Percentiles rank a stretch among this genome's conserved stretches.
Conservation (phyloP, 2,797 vertebrate genomes). For the Hippoglossus hippoglossus region DNA sequence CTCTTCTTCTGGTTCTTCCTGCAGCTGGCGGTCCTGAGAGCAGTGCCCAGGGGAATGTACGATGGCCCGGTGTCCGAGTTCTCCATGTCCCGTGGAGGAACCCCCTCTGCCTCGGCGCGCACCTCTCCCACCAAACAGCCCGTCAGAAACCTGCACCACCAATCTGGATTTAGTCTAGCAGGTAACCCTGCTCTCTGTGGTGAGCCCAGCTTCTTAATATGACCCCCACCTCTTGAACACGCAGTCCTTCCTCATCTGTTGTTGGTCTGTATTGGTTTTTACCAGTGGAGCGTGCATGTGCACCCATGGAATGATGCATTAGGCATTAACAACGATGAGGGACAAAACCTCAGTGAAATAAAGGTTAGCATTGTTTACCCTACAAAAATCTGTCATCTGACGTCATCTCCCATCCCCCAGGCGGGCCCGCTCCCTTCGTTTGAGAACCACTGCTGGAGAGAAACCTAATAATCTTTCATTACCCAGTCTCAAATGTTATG, state of each 20-base stretch:
- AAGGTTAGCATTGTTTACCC: not conserved
- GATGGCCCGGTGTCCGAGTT: slow-evolving; percentile 96
- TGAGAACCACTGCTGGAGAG: not conserved
- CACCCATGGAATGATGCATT: not conserved
- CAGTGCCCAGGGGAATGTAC: slow-evolving; percentile 96
- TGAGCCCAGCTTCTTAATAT: slow-evolving; percentile 65
- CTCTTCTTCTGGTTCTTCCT: not conserved
- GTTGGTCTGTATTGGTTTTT: slow-evolving; percentile 2
- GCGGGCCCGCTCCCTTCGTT: not conserved
- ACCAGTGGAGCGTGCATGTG: slow-evolving; percentile 25
- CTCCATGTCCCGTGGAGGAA: slow-evolving; percentile 93
- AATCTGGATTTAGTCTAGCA: slow-evolving; percentile 95
- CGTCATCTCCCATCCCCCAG: not conserved
- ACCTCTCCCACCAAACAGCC: slow-evolving; percentile 95
- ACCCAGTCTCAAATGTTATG: slow-evolving; percentile 20
- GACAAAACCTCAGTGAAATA: not conserved
- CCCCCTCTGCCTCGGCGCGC: slow-evolving; percentile 91
- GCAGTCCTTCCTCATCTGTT: slow-evolving; percentile 1
- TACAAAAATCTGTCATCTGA: too few species aligned
- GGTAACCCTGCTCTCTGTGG: slow-evolving; percentile 83
- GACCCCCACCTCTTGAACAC: slow-evolving; percentile 4
- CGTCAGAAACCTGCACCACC: slow-evolving; percentile 95
- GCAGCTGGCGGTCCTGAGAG: slow-evolving; percentile 93
- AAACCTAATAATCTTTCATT: slow-evolving; percentile 28
- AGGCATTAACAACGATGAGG: not conserved